Evolutionary conservation across 2,113 vertebrate genomes (phyloP).

Genomic region (Sitta europaea): DNA sequence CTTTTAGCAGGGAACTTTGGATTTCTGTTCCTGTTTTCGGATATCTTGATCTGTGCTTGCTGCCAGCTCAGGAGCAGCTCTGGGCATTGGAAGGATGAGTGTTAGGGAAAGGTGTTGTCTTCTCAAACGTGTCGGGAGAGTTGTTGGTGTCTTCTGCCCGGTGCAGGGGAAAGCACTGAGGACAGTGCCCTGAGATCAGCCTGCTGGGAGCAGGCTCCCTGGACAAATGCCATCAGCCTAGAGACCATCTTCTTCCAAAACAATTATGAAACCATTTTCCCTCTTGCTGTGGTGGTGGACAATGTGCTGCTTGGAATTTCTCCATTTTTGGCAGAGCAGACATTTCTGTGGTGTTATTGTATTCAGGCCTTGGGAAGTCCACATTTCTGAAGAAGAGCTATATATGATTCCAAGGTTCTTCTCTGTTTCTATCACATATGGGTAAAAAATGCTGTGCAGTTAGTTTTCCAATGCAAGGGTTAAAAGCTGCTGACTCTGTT

Average conservation of each 20-base stretch:
- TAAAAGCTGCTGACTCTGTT: background rate
- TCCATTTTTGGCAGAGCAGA: background rate
- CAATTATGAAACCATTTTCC: background rate
- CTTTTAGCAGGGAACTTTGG: background rate
- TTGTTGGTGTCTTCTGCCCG: background rate
- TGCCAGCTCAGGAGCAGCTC: background rate
- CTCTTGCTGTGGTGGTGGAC: background rate
- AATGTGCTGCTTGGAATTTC: background rate
- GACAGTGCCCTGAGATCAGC: background rate
- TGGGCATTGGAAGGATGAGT: background rate
- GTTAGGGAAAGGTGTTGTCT: background rate
- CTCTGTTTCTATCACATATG: background rate
- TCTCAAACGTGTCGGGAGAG: rapidly evolving
- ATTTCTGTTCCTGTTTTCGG: background rate
- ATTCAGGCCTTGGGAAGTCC: background rate
- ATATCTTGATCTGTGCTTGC: background rate
- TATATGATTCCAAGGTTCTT: background rate
- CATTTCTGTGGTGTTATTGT: background rate
- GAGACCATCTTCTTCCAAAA: background rate
- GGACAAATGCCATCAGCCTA: background rate
- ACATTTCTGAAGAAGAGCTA: background rate
- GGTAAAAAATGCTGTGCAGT: background rate
- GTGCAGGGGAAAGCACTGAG: background rate
- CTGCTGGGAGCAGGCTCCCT: background rate
- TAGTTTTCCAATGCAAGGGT: background rate